Conservation (phyloP, 2,888 invertebrate species). For the Liodrosophila aerea region DNA sequence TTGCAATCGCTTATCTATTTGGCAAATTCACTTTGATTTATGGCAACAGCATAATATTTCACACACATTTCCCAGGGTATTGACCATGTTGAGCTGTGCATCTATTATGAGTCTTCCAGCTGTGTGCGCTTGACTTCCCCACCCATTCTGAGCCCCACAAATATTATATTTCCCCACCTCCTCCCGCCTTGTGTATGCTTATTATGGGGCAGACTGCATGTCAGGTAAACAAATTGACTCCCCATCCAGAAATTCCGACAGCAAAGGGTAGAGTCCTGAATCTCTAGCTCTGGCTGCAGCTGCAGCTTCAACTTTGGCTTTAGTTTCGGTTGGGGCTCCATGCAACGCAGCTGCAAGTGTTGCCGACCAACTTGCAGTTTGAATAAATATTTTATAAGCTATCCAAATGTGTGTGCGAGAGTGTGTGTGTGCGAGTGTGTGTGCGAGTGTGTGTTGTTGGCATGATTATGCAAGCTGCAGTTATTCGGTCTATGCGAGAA, state of each 20-base stretch:
- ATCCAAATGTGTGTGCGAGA: constrained; percentile 11
- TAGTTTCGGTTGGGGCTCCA: neutral
- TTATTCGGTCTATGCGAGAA: constrained; percentile 69
- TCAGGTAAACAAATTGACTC: constrained; percentile 47
- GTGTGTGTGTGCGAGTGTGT: constrained; percentile 11
- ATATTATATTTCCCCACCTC: constrained; percentile 2
- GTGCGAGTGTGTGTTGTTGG: constrained; percentile 16
- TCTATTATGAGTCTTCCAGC: constrained; percentile 12
- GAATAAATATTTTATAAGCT: constrained; percentile 71
- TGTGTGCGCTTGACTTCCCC: constrained; percentile 15
- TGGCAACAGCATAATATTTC: too few relatives aligned
- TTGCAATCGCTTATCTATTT: too few relatives aligned
- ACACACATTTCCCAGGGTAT: too few relatives aligned
- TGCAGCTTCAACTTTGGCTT: neutral
- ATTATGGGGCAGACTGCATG: constrained; percentile 26
- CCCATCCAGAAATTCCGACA: constrained; percentile 26
- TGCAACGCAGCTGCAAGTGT: constrained; percentile 53
- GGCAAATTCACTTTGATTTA: too few relatives aligned
- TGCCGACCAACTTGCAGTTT: constrained; percentile 65
- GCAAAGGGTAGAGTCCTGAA: neutral
- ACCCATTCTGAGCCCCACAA: constrained; percentile 8
- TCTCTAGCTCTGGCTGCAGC: constrained; percentile 2
- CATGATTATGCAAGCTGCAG: constrained; percentile 75
- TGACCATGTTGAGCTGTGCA: neutral
- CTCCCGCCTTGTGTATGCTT: constrained; percentile 19